phyloP scores from a whole-genome alignment of 2,888 invertebrate species.

The Rhimphoctona megacephalus region DNA sequence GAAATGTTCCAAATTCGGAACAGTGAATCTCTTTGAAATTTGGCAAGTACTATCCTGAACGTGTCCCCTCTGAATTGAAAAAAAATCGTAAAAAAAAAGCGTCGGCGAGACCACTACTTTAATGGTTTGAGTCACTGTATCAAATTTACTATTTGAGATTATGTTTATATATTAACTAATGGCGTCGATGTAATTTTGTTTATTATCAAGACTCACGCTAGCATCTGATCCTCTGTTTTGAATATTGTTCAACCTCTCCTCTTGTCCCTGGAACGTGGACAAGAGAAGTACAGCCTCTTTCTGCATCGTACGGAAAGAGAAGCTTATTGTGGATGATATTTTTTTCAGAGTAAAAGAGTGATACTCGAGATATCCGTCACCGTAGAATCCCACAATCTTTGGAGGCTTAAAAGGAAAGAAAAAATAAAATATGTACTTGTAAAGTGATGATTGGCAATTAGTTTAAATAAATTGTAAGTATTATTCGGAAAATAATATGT shows the following conservation, averaged over 20 bases:
- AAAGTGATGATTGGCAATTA: background rate
- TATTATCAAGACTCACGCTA: conserved; percentile 75
- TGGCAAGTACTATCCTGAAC: too few relatives aligned
- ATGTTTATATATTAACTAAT: too few relatives aligned
- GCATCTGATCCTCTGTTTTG: conserved; percentile 73
- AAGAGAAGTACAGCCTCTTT: conserved; percentile 90
- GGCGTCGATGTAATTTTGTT: too few relatives aligned
- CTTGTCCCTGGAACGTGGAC: conserved; percentile 86
- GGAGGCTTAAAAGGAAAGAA: conserved; percentile 85
- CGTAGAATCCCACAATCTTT: conserved; percentile 91
- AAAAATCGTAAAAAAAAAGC: too few relatives aligned
- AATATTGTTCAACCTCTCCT: conserved; percentile 81
- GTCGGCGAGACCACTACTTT: too few relatives aligned
- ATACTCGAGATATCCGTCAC: conserved; percentile 92
- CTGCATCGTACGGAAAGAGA: conserved; percentile 91
- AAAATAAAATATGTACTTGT: conserved; percentile 19
- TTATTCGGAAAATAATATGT: background rate
- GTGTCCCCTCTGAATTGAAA: too few relatives aligned
- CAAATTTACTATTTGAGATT: too few relatives aligned
- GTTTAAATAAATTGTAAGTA: background rate
- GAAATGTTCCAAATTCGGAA: background rate
- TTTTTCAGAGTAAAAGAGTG: conserved; percentile 89
- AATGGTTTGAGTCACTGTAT: too few relatives aligned
- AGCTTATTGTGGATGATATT: conserved; percentile 88
- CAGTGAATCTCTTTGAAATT: too few relatives aligned